Conservation (phyloP, 2,888 invertebrate genomes). For the Agrilus cyanescens region DNA sequence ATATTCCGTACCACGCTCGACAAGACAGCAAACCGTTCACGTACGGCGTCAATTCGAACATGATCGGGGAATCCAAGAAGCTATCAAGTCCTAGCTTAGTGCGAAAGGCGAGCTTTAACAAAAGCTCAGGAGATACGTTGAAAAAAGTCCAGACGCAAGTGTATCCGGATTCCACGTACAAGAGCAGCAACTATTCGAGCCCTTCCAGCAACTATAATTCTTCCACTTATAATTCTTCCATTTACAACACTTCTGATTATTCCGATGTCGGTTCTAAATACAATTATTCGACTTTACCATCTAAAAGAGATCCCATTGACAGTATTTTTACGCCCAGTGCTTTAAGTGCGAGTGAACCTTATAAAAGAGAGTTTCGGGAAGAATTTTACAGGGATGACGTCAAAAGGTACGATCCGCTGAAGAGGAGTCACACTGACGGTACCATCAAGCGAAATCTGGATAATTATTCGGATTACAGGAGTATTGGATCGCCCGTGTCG, state of each 20-base stretch:
- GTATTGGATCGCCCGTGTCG: slow-evolving; percentile 22
- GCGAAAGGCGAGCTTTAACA: slow-evolving; percentile 51
- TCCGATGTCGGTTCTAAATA: slow-evolving; percentile 10
- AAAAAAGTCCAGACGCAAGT: slow-evolving; percentile 35
- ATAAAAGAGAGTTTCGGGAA: slow-evolving; percentile 30
- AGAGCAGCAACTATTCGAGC: slow-evolving; percentile 22
- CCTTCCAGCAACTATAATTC: slow-evolving; percentile 9
- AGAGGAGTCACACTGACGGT: slow-evolving; percentile 33
- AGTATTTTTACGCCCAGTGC: slow-evolving; percentile 34
- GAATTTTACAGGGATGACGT: slow-evolving; percentile 31
- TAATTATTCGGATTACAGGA: slow-evolving; percentile 22
- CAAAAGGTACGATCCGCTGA: slow-evolving; percentile 31
- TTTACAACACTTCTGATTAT: slow-evolving; percentile 9
- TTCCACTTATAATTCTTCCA: slow-evolving; percentile 7
- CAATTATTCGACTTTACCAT: slow-evolving; percentile 9
- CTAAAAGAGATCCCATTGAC: slow-evolving; percentile 31
- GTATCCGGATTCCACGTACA: slow-evolving; percentile 23
- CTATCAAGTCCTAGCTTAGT: slow-evolving; percentile 76
- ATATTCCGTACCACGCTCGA: slow-evolving; percentile 85
- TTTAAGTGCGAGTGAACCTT: slow-evolving; percentile 28
- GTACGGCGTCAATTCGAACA: slow-evolving; percentile 52
- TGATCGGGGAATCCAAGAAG: slow-evolving; percentile 39
- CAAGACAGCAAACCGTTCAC: slow-evolving; percentile 82
- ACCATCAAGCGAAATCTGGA: slow-evolving; percentile 28
- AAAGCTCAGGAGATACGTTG: slow-evolving; percentile 31